Evolutionary conservation across 2,888 invertebrate genomes (phyloP).

Genomic region (Marronus borbonicus): DNA sequence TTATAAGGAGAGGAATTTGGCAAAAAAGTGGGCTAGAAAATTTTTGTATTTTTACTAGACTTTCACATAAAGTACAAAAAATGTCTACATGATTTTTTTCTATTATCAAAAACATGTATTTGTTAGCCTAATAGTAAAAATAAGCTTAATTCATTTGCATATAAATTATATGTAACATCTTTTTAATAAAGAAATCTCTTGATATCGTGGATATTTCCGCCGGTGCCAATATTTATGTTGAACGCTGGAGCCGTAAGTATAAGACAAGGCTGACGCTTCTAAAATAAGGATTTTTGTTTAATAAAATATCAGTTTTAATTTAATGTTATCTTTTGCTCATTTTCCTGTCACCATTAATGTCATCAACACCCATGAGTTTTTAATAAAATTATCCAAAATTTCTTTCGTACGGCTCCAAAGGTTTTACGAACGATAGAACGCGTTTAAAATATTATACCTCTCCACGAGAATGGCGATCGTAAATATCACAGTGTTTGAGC

Average conservation of each 20-base stretch:
- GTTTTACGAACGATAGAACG: not conserved
- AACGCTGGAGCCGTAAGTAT: not conserved
- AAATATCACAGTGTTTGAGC: constrained; percentile 26
- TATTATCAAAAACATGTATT: too few species aligned
- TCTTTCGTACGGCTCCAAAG: not conserved
- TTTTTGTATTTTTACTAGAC: too few species aligned
- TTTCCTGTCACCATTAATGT: constrained; percentile 20
- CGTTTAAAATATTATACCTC: constrained; percentile 21
- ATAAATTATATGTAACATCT: not conserved
- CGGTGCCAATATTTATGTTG: not conserved
- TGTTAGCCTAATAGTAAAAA: too few species aligned
- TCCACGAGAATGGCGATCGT: constrained; percentile 17
- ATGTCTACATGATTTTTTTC: too few species aligned
- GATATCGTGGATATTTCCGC: not conserved
- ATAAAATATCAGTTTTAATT: constrained; percentile 28
- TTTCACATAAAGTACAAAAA: too few species aligned
- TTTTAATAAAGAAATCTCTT: not conserved
- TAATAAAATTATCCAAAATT: constrained; percentile 11
- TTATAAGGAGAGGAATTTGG: too few species aligned
- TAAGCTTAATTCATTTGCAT: too few species aligned
- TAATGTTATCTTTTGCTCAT: constrained; percentile 14
- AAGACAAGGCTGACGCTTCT: constrained; percentile 8
- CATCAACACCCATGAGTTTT: not conserved
- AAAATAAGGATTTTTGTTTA: not conserved
- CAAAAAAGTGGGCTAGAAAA: too few species aligned